Evolutionary conservation across 1,140 invertebrate genomes (phyloP).

Genomic region (Hydropsyche tenuis): DNA sequence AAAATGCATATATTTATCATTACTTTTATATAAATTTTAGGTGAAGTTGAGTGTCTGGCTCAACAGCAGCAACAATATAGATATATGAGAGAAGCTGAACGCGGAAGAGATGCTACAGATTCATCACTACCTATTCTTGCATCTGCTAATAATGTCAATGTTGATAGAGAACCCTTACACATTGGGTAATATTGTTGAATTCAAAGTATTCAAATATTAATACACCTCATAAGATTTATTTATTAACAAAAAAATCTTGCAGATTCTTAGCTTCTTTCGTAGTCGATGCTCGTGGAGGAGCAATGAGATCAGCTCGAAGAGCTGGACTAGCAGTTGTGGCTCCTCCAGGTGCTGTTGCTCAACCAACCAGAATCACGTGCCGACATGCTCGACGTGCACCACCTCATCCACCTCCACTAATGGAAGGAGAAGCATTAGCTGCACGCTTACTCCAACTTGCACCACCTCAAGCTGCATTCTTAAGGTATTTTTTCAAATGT

Average conservation of each 20-base stretch:
- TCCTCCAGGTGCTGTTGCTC: slow-evolving; percentile 89
- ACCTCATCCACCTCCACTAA: slow-evolving; percentile 87
- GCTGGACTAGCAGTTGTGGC: slow-evolving; percentile 94
- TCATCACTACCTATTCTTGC: slow-evolving; percentile 64
- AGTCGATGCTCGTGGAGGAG: slow-evolving; percentile 94
- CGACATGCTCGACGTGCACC: slow-evolving; percentile 72
- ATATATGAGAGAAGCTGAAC: slow-evolving; percentile 76
- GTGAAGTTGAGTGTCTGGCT: slow-evolving; percentile 69
- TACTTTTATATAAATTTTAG: slow-evolving; percentile 58
- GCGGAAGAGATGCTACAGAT: slow-evolving; percentile 55
- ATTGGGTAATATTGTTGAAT: slow-evolving; percentile 73
- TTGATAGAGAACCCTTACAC: slow-evolving; percentile 81
- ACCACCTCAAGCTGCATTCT: slow-evolving; percentile 93
- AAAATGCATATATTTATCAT: not conserved
- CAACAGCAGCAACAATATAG: slow-evolving; percentile 82
- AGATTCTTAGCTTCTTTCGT: slow-evolving; percentile 97
- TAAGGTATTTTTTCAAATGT: slow-evolving; percentile 72
- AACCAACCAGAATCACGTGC: slow-evolving; percentile 93
- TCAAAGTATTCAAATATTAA: not conserved
- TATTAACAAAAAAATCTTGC: slow-evolving; percentile 38
- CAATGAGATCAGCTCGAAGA: slow-evolving; percentile 95
- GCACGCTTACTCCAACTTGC: slow-evolving; percentile 92
- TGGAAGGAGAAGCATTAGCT: slow-evolving; percentile 95
- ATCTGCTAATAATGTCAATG: slow-evolving; percentile 84
- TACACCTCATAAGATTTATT: not conserved